These are phyloP conservation scores for Oreochromis grahami DNA, from an alignment of 2,797 vertebrate genomes.

Conservation along the genomic window DNA sequence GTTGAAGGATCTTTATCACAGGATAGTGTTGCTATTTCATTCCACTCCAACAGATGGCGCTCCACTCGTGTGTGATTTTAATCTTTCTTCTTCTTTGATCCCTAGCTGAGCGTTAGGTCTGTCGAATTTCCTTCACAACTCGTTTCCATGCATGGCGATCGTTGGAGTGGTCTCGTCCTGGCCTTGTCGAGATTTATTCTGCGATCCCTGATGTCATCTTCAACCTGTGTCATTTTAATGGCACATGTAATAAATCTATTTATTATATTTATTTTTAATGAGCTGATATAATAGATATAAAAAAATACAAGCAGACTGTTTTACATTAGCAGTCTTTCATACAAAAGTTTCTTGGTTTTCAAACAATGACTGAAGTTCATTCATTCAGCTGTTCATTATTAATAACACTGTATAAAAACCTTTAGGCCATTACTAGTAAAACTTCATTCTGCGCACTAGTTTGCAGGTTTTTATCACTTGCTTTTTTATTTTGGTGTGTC, in stretches of 20 bases:
- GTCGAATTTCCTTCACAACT: too few relatives aligned
- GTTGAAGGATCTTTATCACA: background rate
- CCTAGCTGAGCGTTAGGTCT: too few relatives aligned
- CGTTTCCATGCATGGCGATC: too few relatives aligned
- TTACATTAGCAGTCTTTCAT: background rate
- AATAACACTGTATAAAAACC: background rate
- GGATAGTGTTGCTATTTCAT: background rate
- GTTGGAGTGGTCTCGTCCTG: too few relatives aligned
- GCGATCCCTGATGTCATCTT: background rate
- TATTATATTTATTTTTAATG: background rate
- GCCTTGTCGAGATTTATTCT: too few relatives aligned
- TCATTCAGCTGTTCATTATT: background rate
- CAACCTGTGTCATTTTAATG: background rate
- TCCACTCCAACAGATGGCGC: background rate
- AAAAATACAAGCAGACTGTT: background rate
- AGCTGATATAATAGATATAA: background rate
- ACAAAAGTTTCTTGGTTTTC: background rate
- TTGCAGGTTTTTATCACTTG: background rate
- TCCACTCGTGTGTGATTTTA: too few relatives aligned
- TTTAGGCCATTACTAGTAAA: background rate
- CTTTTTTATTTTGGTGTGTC: background rate
- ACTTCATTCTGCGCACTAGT: background rate
- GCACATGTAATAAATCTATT: background rate
- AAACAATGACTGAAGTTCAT: background rate
- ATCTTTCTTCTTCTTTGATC: too few relatives aligned